Percentiles rank a stretch among this genome's conserved stretches.
Evolutionary conservation across 2,888 invertebrate species (phyloP).

Genomic region (Aleiodes alternator): DNA sequence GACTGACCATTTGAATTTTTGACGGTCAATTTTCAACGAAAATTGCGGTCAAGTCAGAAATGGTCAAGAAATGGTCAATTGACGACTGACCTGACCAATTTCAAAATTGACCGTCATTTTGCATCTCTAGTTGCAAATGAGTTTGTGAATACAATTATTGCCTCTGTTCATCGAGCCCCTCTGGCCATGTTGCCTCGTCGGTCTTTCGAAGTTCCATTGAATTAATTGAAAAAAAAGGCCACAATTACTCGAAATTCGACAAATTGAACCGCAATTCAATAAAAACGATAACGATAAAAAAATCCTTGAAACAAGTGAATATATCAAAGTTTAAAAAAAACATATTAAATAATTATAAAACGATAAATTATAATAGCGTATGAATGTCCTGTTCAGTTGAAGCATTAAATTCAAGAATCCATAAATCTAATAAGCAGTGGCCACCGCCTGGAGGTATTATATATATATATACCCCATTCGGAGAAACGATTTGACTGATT

Average conservation of each 20-base stretch:
- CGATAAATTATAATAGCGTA: slow-evolving; percentile 53
- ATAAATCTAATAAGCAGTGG: slow-evolving; percentile 65
- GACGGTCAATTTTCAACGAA: no score
- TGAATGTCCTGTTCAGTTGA: slow-evolving; percentile 68
- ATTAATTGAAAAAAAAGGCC: slow-evolving; percentile 18
- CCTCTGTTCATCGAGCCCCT: slow-evolving; percentile 23
- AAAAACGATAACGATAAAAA: background rate
- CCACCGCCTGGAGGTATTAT: slow-evolving; percentile 58
- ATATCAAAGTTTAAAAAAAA: background rate
- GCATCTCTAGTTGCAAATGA: slow-evolving; percentile 8
- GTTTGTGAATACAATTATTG: slow-evolving; percentile 26
- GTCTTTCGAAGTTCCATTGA: slow-evolving; percentile 33
- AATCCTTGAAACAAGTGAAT: background rate
- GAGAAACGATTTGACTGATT: slow-evolving; percentile 71
- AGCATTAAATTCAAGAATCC: slow-evolving; percentile 58
- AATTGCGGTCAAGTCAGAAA: no score
- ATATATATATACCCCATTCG: slow-evolving; percentile 40
- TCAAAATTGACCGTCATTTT: no score
- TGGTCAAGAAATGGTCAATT: no score
- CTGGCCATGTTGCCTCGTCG: slow-evolving; percentile 37
- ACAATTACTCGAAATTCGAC: background rate
- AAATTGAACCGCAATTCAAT: background rate
- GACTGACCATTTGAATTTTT: no score
- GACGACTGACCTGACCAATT: no score
- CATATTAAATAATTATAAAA: slow-evolving; percentile 14